phyloP scores from a whole-genome alignment of 2,888 invertebrate genomes.

The Andrena camellia region DNA sequence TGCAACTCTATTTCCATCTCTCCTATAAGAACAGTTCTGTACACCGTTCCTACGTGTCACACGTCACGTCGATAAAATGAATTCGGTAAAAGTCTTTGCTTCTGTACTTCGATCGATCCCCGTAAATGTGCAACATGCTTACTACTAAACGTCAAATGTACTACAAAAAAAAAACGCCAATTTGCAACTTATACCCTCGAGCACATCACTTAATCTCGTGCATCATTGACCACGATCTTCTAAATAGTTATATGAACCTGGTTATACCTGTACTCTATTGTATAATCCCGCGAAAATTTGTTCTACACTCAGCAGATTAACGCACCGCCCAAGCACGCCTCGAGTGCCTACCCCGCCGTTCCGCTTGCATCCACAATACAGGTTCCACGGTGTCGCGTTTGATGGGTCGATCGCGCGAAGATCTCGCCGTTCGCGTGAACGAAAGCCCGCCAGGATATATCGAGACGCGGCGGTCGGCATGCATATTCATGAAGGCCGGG shows the following conservation, averaged over 20 bases:
- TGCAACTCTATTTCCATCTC: conserved; percentile 2
- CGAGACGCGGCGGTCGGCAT: conserved; percentile 66
- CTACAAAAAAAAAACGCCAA: too few species aligned
- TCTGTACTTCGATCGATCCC: neutral
- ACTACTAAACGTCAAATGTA: too few species aligned
- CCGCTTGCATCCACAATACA: neutral
- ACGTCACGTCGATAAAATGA: conserved; percentile 1
- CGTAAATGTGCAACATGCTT: neutral
- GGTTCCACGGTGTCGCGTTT: conserved; percentile 29
- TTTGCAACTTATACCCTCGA: too few species aligned
- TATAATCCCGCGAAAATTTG: too few species aligned
- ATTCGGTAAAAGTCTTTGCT: neutral
- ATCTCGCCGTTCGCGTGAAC: conserved; percentile 53
- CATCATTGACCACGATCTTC: too few species aligned
- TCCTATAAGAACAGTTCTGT: too few species aligned
- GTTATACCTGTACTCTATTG: too few species aligned
- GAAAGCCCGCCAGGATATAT: conserved; percentile 57
- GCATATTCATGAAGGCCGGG: conserved; percentile 82
- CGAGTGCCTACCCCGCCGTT: neutral
- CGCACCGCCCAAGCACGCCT: neutral
- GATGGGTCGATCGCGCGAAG: conserved; percentile 58
- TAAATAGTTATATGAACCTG: too few species aligned
- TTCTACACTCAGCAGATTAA: too few species aligned
- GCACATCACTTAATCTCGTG: too few species aligned
- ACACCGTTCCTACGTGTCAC: conserved; percentile 16